Percentiles rank a stretch among this genome's conserved stretches.
These are phyloP conservation scores for Myripristis murdjan DNA, from an alignment of 2,797 vertebrate species.

Conservation along the genomic window DNA sequence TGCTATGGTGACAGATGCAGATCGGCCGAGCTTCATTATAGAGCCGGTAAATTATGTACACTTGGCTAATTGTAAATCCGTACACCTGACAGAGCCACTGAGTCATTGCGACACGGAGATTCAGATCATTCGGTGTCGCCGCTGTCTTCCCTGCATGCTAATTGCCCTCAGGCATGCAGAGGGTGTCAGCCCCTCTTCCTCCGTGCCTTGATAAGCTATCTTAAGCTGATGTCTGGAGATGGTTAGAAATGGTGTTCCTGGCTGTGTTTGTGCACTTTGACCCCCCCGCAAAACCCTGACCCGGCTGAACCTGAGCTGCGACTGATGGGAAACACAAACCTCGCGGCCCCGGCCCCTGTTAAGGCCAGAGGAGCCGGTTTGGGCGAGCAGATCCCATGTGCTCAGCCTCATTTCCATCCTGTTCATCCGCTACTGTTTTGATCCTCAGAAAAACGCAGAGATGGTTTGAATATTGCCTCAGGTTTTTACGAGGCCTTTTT, in stretches of 20 bases:
- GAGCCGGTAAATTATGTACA: slow-evolving; percentile 44
- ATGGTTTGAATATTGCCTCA: slow-evolving; percentile 1
- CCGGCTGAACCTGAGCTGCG: slow-evolving; percentile 44
- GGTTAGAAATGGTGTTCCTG: slow-evolving; percentile 40
- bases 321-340: slow-evolving; percentile 54
- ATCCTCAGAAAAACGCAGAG: slow-evolving; percentile 9
- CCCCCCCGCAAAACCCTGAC: slow-evolving; percentile 40
- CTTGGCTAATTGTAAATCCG: slow-evolving; percentile 43
- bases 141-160: slow-evolving; percentile 39
- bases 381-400: slow-evolving; percentile 23
- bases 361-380: slow-evolving; percentile 42
- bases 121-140: slow-evolving; percentile 22
- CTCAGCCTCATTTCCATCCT: slow-evolving; percentile 43
- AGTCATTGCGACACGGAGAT: slow-evolving; percentile 37
- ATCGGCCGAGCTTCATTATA: slow-evolving; percentile 32
- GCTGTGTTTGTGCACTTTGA: slow-evolving; percentile 51
- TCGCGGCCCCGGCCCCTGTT: slow-evolving; percentile 34
- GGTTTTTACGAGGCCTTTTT: slow-evolving; percentile 17
- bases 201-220: slow-evolving; percentile 28
- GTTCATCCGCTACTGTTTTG: background rate
- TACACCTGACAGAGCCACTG: slow-evolving; percentile 45
- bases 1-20: slow-evolving; percentile 67
- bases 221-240: slow-evolving; percentile 57
- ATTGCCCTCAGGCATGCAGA: slow-evolving; percentile 34
- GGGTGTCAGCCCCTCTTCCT: slow-evolving; percentile 23